phyloP scores from a whole-genome alignment of 2,888 invertebrate genomes.

The Cantharis nigra region DNA sequence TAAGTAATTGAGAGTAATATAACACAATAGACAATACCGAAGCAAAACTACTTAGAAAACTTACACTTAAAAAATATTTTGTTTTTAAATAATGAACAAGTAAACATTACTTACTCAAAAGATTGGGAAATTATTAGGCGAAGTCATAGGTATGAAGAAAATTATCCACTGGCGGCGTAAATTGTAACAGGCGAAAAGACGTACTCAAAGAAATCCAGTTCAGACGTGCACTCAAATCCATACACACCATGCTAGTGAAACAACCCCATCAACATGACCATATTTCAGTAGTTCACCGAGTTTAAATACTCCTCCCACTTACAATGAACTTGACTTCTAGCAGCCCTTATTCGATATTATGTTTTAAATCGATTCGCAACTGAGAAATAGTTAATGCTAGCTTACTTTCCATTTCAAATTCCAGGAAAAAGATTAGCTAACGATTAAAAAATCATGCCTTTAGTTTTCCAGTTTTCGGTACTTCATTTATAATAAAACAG shows the following conservation, averaged over 20 bases:
- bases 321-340: constrained; percentile 39
- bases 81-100: no score
- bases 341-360: constrained; percentile 32
- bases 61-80: no score
- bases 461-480: not conserved
- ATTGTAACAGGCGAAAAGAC: not conserved
- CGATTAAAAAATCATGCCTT: not conserved
- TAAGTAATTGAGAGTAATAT: not conserved
- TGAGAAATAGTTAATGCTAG: constrained; percentile 20
- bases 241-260: constrained; percentile 3
- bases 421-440: constrained; percentile 2
- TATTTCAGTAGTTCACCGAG: constrained; percentile 27
- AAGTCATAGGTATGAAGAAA: not conserved
- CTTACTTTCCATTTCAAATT: constrained; percentile 24
- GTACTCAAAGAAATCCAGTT: not conserved
- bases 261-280: constrained; percentile 27
- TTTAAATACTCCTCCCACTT: constrained; percentile 31
- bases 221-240: not conserved
- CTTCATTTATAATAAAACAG: not conserved
- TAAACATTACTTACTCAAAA: not conserved
- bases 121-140: not conserved
- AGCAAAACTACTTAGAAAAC: not conserved
- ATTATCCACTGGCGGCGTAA: not conserved
- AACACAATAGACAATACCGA: not conserved
- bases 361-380: constrained; percentile 32